Evolutionary conservation across 2,797 vertebrate species (phyloP), one percentile per base, ranked within the genome.

Genomic region (Muscicapa comitata): DNA sequence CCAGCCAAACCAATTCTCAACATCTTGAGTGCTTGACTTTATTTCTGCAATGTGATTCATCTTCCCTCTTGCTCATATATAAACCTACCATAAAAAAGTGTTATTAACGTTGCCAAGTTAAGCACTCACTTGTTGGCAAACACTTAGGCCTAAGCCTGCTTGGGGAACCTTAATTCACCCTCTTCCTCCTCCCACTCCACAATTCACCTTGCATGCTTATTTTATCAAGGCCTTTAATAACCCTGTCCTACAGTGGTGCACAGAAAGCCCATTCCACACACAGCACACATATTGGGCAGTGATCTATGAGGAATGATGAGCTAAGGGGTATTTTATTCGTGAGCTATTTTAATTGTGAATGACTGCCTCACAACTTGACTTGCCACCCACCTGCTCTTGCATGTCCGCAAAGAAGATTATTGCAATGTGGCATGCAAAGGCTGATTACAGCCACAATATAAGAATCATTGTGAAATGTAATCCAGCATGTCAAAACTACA

Each of bases 41-140:
- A 90, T 93, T 96, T 96, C 83, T 94, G 54, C 82, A 63, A 59
- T 54, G 79, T 86, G 89, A 96, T 96, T 94, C 91, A 94, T 96
- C 89, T 95, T 96, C 48, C 25, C 18, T 90, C 53, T 86, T 78
- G 58, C 70, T 95, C 63, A 81, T 78, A 90, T 75, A 95, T 92
- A 94, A 89, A 59, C 40, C 66, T 65, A 88, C 79, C 87, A 91
- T 79, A 90, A 94, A 95, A 90, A 51, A 82, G 57, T 81, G 63
- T 94, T 96, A 94, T 94, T 95, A 93, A 85, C 43, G 62, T 94
- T 90, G 73, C 89, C 90, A 94, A 94, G 73, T 76, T 50, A 79
- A 94, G 59, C 7, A 2, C 45, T 90, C 29, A 31, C 59, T 88
- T 95, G 76, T 94, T 90, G 91, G 90, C 73, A 94, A 96, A 93